A percentile compares a stretch with the other conserved stretches of the same genome.
These are phyloP conservation scores for Chloromyia formosa DNA, from an alignment of 2,888 invertebrate species.

Conservation along the genomic window DNA sequence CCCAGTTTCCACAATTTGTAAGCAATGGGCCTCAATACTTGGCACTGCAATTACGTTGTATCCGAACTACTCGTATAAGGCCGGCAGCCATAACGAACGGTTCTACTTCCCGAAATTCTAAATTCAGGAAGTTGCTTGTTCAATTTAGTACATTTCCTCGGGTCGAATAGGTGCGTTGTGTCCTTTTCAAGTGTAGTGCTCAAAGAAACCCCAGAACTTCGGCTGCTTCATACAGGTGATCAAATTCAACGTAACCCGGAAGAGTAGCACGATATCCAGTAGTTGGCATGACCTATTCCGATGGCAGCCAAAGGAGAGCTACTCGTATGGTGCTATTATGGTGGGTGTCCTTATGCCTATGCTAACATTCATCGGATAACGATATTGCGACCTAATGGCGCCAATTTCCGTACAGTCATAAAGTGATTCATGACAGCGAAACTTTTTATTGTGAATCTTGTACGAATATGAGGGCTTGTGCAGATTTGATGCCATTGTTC, in stretches of 20 bases:
- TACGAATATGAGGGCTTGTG: background rate
- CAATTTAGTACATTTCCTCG: constrained; percentile 20
- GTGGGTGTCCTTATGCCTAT: constrained; percentile 1
- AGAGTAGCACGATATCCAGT: too few relatives aligned
- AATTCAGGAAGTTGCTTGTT: constrained; percentile 22
- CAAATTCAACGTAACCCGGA: background rate
- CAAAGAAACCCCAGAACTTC: background rate
- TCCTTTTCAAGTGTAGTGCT: background rate
- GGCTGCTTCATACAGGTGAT: background rate
- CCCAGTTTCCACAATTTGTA: too few relatives aligned
- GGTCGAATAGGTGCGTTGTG: background rate
- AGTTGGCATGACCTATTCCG: background rate
- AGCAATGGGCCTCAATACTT: background rate
- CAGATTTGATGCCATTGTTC: constrained; percentile 34
- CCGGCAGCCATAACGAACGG: background rate
- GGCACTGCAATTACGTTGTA: background rate
- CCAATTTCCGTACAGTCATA: constrained; percentile 40
- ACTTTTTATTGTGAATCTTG: constrained; percentile 38
- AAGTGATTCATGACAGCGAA: constrained; percentile 38
- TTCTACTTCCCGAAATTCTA: background rate
- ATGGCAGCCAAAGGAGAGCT: background rate
- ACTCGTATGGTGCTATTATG: background rate
- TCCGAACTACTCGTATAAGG: background rate
- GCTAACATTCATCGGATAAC: constrained; percentile 24
- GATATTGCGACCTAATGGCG: constrained; percentile 38